These are phyloP conservation scores for Eupithecia tripunctaria DNA, from an alignment of 2,888 invertebrate species.

Conservation along the genomic window DNA sequence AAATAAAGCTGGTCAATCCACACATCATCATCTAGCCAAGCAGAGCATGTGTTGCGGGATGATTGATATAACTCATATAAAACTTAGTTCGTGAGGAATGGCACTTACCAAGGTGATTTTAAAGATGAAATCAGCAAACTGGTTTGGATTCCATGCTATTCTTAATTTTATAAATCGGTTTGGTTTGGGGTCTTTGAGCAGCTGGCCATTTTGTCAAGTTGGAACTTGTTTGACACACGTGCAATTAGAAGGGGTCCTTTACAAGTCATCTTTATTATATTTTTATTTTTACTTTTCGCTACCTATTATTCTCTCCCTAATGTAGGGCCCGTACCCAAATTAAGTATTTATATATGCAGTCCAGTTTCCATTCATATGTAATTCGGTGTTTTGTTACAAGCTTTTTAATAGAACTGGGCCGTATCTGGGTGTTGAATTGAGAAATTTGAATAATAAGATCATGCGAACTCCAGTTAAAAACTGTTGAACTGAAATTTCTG, in stretches of 20 bases:
- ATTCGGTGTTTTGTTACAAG: slow-evolving; percentile 77
- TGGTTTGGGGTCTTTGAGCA: slow-evolving; percentile 46
- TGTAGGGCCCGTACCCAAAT: slow-evolving; percentile 77
- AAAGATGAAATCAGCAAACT: slow-evolving; percentile 26
- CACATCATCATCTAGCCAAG: no score
- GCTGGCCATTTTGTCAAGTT: slow-evolving; percentile 62
- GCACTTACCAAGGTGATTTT: not conserved
- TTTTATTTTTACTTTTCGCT: slow-evolving; percentile 74
- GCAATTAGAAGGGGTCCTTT: slow-evolving; percentile 67
- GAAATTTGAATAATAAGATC: slow-evolving; percentile 77
- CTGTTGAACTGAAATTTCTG: slow-evolving; percentile 25
- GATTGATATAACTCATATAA: no score
- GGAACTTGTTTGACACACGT: slow-evolving; percentile 71
- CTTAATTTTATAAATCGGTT: slow-evolving; percentile 32
- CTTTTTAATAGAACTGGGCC: slow-evolving; percentile 76
- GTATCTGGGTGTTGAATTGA: slow-evolving; percentile 77
- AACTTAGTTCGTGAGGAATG: not conserved
- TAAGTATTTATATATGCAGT: slow-evolving; percentile 81
- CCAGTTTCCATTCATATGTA: slow-evolving; percentile 83
- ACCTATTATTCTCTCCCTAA: slow-evolving; percentile 77
- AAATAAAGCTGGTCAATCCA: no score
- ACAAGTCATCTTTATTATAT: slow-evolving; percentile 48
- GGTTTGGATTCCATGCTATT: slow-evolving; percentile 34
- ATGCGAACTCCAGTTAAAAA: slow-evolving; percentile 62
- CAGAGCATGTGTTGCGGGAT: no score